A percentile compares a stretch with the other conserved stretches of the same genome.
Evolutionary conservation across 2,113 vertebrate species (phyloP).

Genomic region (Chloropsis hardwickii): DNA sequence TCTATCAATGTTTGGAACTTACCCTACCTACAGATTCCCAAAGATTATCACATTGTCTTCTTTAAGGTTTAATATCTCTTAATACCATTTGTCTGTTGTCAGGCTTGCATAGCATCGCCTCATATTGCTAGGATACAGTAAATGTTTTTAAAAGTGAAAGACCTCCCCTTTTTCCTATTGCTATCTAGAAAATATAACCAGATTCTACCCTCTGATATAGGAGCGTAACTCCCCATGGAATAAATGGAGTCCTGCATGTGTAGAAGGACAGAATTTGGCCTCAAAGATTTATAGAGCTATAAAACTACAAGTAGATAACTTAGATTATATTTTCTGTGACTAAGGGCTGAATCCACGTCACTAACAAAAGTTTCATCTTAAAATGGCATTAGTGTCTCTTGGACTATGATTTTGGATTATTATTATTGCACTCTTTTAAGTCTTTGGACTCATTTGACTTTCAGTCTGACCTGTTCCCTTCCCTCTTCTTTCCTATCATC

Average conservation of each 20-base stretch:
- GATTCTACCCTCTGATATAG: slow-evolving; percentile 20
- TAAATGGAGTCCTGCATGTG: neutral
- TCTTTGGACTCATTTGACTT: neutral
- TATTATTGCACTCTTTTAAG: neutral
- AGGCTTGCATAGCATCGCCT: neutral
- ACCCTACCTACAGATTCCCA: neutral
- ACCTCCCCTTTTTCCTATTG: slow-evolving; percentile 52
- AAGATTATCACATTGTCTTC: neutral
- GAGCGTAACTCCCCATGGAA: neutral
- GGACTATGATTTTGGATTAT: neutral
- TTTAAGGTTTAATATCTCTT: neutral
- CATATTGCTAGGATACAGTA: slow-evolving; percentile 59
- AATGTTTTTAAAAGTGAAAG: slow-evolving; percentile 56
- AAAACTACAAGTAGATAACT: slow-evolving; percentile 9
- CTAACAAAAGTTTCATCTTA: neutral
- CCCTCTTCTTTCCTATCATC: neutral
- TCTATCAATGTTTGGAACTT: neutral
- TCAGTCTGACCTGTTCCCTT: neutral
- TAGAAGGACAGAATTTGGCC: neutral
- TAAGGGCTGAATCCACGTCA: neutral
- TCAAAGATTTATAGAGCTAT: slow-evolving; percentile 35
- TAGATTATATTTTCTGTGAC: neutral
- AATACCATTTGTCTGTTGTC: slow-evolving; percentile 3
- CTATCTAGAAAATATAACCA: slow-evolving; percentile 44
- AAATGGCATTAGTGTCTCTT: neutral